Evolutionary conservation across 2,888 invertebrate species (phyloP), one percentile per base, ranked within the genome.

Genomic region (Agriotes lineatus): DNA sequence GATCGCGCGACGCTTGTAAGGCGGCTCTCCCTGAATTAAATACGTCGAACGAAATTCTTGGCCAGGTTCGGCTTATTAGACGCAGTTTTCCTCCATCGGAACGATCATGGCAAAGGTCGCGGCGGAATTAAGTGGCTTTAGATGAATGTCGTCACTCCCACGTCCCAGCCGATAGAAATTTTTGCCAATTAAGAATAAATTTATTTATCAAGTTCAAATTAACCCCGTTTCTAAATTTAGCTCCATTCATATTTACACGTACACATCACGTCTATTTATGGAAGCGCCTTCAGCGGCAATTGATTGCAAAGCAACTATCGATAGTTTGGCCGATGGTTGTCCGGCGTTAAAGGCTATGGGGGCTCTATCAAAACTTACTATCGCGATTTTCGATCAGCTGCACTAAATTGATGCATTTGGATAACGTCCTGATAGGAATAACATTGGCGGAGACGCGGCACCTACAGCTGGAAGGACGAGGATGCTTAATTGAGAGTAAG

Each of bases 21-120:
- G 58, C 30, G n/a, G n/a, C n/a, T n/a, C n/a, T n/a, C n/a, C 48
- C 58, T 45, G 50, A 58, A 65, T 65, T 65, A 58, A 58, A 65
- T 25, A 57, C 58, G 25, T 22, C 6, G 33, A 18, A 61, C 19
- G 25, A 14, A 50, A 7, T 50, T 7, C 22, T 3, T 10, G 22
- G 12, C 7, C 16, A 44, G 16, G 16, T 14, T 44, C 16, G 12
- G 16, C 16, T 44, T 44, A 18, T 44, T 18, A 16, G 37, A 6
- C 3, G 12, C n/a, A 37, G 2, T 2, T 3, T 6, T 37, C 3
- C 3, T n/a, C n/a, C 12, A n/a, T 37, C 2, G 37, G 10, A 37
- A 37, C n/a, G 2, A 37, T 37, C 3, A 25, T 25, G 7, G 3
- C 3, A 42, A 42, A 42, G 3, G 4, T n/a, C 12, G 14, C 14